A percentile compares a stretch with the other conserved stretches of the same genome.
Conservation (phyloP, 2,888 invertebrate genomes). For the Masnerella sp. region DNA sequence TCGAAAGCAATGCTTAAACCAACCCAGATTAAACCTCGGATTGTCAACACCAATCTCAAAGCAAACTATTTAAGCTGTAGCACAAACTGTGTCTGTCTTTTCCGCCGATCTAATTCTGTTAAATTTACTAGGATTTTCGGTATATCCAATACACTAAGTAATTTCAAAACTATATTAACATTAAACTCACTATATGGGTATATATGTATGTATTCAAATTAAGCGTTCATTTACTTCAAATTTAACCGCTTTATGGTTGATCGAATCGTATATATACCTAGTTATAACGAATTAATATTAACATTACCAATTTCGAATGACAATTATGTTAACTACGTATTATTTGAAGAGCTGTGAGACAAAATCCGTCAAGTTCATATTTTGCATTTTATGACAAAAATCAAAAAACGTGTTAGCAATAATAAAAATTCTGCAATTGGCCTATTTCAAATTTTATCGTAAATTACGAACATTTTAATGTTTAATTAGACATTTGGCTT, state of each 20-base stretch:
- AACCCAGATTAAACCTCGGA: constrained; percentile 57
- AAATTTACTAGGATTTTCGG: constrained; percentile 54
- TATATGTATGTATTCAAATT: constrained; percentile 42
- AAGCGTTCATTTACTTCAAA: constrained; percentile 19
- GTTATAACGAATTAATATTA: no score
- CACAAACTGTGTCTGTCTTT: constrained; percentile 57
- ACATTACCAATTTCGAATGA: no score
- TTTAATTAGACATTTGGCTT: no score
- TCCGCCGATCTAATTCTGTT: constrained; percentile 56
- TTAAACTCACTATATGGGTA: constrained; percentile 42
- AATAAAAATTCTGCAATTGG: no score
- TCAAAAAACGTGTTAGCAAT: no score
- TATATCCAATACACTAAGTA: constrained; percentile 52
- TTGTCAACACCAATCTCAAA: constrained; percentile 61
- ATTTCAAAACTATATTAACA: constrained; percentile 54
- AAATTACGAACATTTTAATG: no score
- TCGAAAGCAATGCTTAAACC: constrained; percentile 60
- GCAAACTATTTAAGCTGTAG: constrained; percentile 59
- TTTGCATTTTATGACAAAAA: no score
- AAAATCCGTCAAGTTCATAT: no score
- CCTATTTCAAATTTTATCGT: no score
- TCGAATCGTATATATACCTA: constrained; percentile 3
- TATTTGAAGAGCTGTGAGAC: no score
- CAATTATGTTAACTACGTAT: no score
- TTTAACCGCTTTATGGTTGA: constrained; percentile 7